Base-by-base conservation (phyloP, 2,113 vertebrate genomes). In the Chlorocebus sabaeus region DNA sequence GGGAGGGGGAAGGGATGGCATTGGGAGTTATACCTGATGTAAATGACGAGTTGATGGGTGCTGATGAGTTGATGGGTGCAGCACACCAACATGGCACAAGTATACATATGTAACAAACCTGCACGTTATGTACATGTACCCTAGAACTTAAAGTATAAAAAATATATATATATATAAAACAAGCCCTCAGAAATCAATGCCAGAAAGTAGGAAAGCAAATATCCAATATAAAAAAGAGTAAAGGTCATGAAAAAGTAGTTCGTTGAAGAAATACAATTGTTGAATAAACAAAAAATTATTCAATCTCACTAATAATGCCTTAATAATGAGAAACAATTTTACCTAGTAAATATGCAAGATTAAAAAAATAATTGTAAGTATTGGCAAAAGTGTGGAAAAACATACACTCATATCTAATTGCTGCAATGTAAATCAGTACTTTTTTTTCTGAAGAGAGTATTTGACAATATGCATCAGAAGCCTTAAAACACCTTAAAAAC, bases 211-310 rank as follows among this genome's bases (percentile, higher is more conserved):
- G 79, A 64, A 61, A 35, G 79, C 70, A 61, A 59, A 4, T 50
- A 84, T 45, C 27, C 27, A 32, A 52, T 72, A 72, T 40, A 80
- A 72, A 70, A 80, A 80, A 22, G 30, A 80, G 61, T 13, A 61
- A 72, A 87, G 43, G 27, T 72, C 20, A 43, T 32, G 8, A 64
- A 92, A 1, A 59, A 40, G 59, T 12, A 90, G 11, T 67, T 68
- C 23, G 48, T 68, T 3, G 32, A 35, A 68, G 64, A 68, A 94
- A 68, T 68, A 67, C 7, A 27, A 87, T 35, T 67, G 32, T 48
- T 90, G 80, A 96, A 91, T 87, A 91, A 94, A 80, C 13, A 78
- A 68, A 38, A 73, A 83, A 68, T 68, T 35, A 16, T 83, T 90
- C n/a, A 73, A 55, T 45, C 20, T 81, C 59, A 90, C 43, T 75